Conservation (phyloP, 2,888 invertebrate species). For the Xanthorhoe designata region DNA sequence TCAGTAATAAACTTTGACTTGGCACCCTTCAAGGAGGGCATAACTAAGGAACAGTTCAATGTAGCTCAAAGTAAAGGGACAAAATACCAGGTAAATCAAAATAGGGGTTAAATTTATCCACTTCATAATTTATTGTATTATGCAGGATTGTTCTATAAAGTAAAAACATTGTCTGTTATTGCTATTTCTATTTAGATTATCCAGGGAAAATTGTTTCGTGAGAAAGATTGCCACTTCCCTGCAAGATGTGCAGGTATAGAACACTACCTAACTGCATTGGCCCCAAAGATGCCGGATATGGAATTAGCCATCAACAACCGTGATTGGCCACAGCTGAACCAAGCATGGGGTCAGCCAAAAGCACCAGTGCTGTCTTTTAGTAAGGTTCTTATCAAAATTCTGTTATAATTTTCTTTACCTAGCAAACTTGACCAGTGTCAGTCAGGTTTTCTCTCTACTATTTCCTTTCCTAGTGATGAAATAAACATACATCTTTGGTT, state of each 20-base stretch:
- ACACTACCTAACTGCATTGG: conserved; percentile 91
- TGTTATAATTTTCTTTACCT: neutral
- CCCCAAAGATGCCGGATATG: conserved; percentile 90
- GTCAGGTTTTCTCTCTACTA: no score
- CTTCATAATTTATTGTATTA: no score
- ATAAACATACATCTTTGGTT: no score
- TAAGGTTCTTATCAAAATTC: conserved; percentile 86
- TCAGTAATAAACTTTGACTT: conserved; percentile 89
- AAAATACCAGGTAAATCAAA: conserved; percentile 69
- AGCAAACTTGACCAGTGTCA: no score
- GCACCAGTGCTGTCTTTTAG: conserved; percentile 98
- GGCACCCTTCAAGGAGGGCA: conserved; percentile 89
- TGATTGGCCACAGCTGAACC: conserved; percentile 96
- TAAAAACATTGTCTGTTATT: neutral
- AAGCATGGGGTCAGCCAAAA: conserved; percentile 83
- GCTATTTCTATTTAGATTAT: conserved; percentile 89
- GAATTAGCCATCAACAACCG: conserved; percentile 95
- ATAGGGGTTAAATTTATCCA: no score
- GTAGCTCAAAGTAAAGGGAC: conserved; percentile 78
- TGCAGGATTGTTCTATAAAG: no score
- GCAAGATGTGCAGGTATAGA: conserved; percentile 96
- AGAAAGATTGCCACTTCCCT: conserved; percentile 95
- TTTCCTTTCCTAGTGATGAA: no score
- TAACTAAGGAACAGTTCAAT: conserved; percentile 88
- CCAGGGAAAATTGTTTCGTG: conserved; percentile 91